Conservation (phyloP, 2,797 vertebrate genomes). For the Calcarius lapponicus region DNA sequence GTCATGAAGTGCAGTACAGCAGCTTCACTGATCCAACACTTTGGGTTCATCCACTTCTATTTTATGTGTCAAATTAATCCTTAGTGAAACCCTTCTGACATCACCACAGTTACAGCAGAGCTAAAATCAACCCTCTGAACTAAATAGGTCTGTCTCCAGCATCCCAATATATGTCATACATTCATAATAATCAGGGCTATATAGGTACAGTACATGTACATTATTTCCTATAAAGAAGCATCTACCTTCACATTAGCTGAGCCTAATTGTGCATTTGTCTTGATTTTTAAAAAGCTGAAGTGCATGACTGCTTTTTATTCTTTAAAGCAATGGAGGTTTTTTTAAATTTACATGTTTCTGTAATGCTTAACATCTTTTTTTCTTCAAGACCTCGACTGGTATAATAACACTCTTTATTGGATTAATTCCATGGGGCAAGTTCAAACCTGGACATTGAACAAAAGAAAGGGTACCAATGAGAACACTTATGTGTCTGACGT, state of each 20-base stretch:
- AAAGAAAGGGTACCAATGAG: not conserved
- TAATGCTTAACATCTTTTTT: constrained; percentile 2
- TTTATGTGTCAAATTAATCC: not conserved
- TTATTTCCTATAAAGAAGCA: not conserved
- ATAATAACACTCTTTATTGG: constrained; percentile 79
- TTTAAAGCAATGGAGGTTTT: fast-evolving
- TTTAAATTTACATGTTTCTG: not conserved
- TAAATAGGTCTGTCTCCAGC: not conserved
- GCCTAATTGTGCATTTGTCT: not conserved
- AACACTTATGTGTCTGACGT: constrained; percentile 39
- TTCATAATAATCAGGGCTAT: not conserved
- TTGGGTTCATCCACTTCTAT: not conserved
- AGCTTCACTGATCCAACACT: not conserved
- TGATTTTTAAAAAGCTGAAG: not conserved
- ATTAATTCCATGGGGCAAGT: constrained; percentile 72
- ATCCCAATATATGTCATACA: not conserved
- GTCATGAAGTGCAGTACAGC: not conserved
- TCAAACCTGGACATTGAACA: constrained; percentile 56
- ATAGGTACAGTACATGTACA: not conserved
- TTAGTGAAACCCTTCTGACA: not conserved
- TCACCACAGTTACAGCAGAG: not conserved
- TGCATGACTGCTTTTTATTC: not conserved
- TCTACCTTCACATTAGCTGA: not conserved
- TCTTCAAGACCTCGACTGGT: constrained; percentile 78
- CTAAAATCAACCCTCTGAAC: not conserved